Evolutionary conservation across 2,888 invertebrate species (phyloP).

Genomic region (Drosophila phalerata): DNA sequence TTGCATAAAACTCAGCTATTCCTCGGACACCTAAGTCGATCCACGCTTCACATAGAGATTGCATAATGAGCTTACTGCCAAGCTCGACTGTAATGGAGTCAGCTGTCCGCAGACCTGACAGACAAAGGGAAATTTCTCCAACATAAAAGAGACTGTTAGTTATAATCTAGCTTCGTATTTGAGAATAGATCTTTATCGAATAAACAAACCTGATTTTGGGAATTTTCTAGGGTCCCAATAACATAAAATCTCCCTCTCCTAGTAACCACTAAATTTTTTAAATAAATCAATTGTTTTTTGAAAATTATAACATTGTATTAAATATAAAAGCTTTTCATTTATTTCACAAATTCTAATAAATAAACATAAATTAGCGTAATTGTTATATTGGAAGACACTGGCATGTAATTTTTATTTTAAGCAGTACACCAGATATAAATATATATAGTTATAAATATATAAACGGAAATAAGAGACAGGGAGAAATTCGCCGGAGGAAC

Average conservation of each 20-base stretch:
- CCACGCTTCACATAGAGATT: neutral
- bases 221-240: neutral
- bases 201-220: neutral
- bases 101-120: neutral
- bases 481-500: constrained; percentile 5
- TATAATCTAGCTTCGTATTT: neutral
- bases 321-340: too few relatives aligned
- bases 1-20: neutral
- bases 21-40: neutral
- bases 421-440: neutral
- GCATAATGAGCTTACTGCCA: constrained; percentile 19
- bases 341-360: too few relatives aligned
- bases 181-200: neutral
- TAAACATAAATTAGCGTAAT: too few relatives aligned
- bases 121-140: neutral
- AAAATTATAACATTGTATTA: too few relatives aligned
- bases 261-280: too few relatives aligned
- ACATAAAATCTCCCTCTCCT: too few relatives aligned
- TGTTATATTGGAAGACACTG: too few relatives aligned
- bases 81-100: neutral
- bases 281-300: too few relatives aligned
- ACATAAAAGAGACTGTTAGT: neutral
- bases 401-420: neutral
- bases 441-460: neutral
- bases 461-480: too few relatives aligned